phyloP scores from a whole-genome alignment of 2,797 vertebrate species.

The Pitangus sulphuratus region DNA sequence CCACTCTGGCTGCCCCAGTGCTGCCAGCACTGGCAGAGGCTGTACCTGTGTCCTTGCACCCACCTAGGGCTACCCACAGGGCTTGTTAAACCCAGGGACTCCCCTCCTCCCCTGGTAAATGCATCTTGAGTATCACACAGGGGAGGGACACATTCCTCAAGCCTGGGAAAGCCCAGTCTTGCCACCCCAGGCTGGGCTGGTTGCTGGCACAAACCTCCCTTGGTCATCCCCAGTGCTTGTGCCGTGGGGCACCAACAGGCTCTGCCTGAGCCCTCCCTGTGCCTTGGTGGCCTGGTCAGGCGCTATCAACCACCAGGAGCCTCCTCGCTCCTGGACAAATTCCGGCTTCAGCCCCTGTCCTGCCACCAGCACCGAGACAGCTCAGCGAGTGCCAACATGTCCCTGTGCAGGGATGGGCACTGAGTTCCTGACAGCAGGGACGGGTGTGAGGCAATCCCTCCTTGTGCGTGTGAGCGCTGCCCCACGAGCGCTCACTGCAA shows the following conservation, averaged over 20 bases:
- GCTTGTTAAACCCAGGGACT: rapidly evolving
- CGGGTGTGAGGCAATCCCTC: rapidly evolving
- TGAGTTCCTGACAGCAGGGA: background rate
- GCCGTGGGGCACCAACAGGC: background rate
- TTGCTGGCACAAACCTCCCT: rapidly evolving
- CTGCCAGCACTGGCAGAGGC: background rate
- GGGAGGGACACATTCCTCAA: rapidly evolving
- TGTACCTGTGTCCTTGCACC: rapidly evolving
- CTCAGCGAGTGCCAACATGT: rapidly evolving
- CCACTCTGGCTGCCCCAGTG: rapidly evolving
- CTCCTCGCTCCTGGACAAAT: background rate
- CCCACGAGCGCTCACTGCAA: rapidly evolving
- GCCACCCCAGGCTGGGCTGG: background rate
- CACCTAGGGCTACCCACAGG: background rate
- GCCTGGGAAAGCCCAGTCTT: background rate
- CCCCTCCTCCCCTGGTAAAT: background rate
- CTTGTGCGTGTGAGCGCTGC: rapidly evolving
- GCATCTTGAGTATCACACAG: background rate
- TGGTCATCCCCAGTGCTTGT: background rate
- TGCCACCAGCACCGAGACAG: background rate
- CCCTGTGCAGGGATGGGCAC: background rate
- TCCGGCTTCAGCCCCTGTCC: rapidly evolving
- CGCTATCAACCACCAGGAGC: background rate
- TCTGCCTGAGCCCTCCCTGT: background rate
- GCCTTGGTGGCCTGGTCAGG: too few species aligned